Evolutionary conservation across 2,888 invertebrate species (phyloP), one percentile per base, ranked within the genome.

Genomic region (Drosophila villosipedis): DNA sequence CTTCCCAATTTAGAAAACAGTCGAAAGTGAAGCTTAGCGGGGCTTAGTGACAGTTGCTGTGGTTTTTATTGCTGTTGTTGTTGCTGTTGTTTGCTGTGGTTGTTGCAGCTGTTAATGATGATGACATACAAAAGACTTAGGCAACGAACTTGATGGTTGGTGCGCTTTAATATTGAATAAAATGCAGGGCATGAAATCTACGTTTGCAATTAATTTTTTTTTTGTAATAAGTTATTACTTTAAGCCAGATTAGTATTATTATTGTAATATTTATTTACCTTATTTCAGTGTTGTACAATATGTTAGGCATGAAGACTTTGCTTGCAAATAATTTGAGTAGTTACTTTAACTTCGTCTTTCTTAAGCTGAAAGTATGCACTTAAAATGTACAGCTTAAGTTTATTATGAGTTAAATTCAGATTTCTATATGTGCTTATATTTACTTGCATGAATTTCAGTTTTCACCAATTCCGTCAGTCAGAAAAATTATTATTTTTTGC

Each of bases 11-110:
- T 66, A 81, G 64, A 71, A 69, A 59, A 68, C 79, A 60, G 73
- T 86, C 78, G 88, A 84, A 88, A 84, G 84, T 84, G 84, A 85
- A 89, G 89, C 78, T 84, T 73, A 69, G 72, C 72, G 74, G 60
- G 60, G 86, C 74, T 84, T 73, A 72, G 73, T 76, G 81, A 76
- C 73, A 80, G 71, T 64, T 63, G 49, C 28, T 78, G 66, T 65
- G 73, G 60, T 69, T 69, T 28, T 64, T 58, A 47, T 25, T 66
- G 58, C 41, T 59, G 9, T 47, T 47, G 25, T 64, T 58, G 39
- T 25, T 66, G 58, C 41, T 59, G 9, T 47, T 47, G 25, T 35
- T 68, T 25, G 25, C 47, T 16, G 47, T 25, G 47, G 16, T 47
- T 25, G 0, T 49, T 55, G 80, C 63, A 64, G 74, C 73, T 71